A percentile compares a stretch with the other conserved stretches of the same genome.
phyloP scores from a whole-genome alignment of 2,113 vertebrate genomes.

The Cyprinodon tularosa region DNA sequence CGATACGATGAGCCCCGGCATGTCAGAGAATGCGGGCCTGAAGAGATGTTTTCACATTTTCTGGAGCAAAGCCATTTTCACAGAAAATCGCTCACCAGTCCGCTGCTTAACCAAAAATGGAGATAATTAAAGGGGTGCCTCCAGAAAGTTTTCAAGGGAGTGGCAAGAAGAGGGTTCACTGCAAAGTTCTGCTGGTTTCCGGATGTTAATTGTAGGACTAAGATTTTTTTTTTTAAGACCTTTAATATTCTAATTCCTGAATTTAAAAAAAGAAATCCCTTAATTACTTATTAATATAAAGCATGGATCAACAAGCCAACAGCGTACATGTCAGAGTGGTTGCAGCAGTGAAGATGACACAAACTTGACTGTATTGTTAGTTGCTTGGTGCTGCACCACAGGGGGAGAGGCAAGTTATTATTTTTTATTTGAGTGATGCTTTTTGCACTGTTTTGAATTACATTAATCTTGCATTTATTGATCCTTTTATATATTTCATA shows the following conservation, averaged over 20 bases:
- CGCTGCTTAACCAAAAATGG: neutral
- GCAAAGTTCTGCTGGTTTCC: neutral
- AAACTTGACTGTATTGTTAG: neutral
- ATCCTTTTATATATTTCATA: neutral
- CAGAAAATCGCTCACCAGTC: neutral
- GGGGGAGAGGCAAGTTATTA: neutral
- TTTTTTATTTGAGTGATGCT: neutral
- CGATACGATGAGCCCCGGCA: conserved; percentile 54
- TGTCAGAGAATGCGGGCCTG: conserved; percentile 64
- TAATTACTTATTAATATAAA: neutral
- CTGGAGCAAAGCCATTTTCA: conserved; percentile 8
- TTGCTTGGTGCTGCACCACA: too few species aligned
- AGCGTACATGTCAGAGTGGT: too few species aligned
- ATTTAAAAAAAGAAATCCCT: neutral
- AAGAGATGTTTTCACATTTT: conserved; percentile 42
- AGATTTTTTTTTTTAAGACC: neutral
- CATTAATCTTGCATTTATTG: neutral
- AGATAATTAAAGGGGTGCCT: neutral
- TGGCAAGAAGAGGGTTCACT: neutral
- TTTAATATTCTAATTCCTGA: neutral
- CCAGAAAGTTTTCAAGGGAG: neutral
- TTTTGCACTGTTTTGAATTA: neutral
- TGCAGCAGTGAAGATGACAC: neutral
- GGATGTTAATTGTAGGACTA: too few species aligned
- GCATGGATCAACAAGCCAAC: neutral